phyloP scores from a whole-genome alignment of 2,888 invertebrate genomes.

The Amphipoea lucens region DNA sequence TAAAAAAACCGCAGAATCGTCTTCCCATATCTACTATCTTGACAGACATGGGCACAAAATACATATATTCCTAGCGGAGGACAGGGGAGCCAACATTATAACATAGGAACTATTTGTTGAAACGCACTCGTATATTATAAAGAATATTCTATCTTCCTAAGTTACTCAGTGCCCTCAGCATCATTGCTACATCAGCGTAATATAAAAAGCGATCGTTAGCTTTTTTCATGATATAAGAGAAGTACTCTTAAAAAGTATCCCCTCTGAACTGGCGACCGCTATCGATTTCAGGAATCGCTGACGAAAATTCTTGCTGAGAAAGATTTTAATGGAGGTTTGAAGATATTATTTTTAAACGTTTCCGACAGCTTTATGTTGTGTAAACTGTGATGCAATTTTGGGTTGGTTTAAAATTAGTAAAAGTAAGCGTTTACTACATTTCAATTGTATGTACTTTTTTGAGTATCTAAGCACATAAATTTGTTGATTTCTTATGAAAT shows the following conservation, averaged over 20 bases:
- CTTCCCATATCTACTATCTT: no score
- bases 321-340: conserved; percentile 9
- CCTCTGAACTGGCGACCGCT: conserved; percentile 21
- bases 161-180: neutral
- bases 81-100: no score
- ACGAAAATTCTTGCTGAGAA: conserved; percentile 8
- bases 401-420: neutral
- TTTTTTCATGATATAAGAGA: conserved; percentile 3
- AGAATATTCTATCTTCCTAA: neutral
- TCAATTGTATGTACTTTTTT: neutral
- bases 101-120: no score
- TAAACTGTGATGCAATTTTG: neutral
- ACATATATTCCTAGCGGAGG: no score
- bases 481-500: no score
- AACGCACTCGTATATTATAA: no score
- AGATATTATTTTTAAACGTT: conserved; percentile 21
- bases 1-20: no score
- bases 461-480: neutral
- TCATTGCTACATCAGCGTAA: conserved; percentile 27
- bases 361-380: neutral
- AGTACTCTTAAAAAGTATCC: conserved; percentile 33
- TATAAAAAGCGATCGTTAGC: conserved; percentile 46
- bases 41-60: no score
- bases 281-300: conserved; percentile 46
- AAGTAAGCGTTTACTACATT: neutral